Base-by-base conservation (phyloP, 2,113 vertebrate species). In the Pedetes capensis region DNA sequence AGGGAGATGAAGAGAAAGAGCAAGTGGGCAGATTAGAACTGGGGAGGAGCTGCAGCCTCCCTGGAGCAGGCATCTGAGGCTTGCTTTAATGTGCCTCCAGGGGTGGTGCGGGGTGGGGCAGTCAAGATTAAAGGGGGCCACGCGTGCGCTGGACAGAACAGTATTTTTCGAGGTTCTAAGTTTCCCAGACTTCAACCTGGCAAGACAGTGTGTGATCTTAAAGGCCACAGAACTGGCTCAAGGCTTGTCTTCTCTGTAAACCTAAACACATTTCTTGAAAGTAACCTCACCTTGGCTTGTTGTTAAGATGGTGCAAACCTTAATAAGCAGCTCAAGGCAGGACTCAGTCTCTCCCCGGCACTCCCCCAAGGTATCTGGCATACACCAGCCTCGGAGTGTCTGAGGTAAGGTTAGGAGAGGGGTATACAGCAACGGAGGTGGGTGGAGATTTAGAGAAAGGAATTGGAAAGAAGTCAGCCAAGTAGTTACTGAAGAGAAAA, bases 71-170 rank as follows among this genome's bases (percentile, higher is more conserved):
- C 95, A 82, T 82, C 23, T 0, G 25, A 89, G 79, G 93, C 93
- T 86, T 3, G 96, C 96, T 97, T 97, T 96, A 12, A 97, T 89
- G 96, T 95, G 87, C 42, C 57, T 96, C 95, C 95, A 95, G 93
- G 71, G 87, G 29, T 0, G 1, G 51, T 12, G 59, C 69, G 3
- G 87, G 81, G 82, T 51, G 86, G 94, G 66, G 25, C 59, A 7
- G 55, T 16, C 59, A 63, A 90, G 91, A 92, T 91, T 27, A 91
- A 91, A 93, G 63, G 91, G 71, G 89, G 27, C 23, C 68, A 2
- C 2, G 14, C 63, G 53, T 76, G 75, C 80, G 69, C 44, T 22
- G 47, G 42, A 75, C 57, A n/a, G 74, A 79, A 69, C 0, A 9
- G 57, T 25, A 61, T 79, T 89, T 93, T 74, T 78, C 0, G 37